Base-by-base conservation (phyloP, 2,797 vertebrate species). In the Darevskia nairensis region DNA sequence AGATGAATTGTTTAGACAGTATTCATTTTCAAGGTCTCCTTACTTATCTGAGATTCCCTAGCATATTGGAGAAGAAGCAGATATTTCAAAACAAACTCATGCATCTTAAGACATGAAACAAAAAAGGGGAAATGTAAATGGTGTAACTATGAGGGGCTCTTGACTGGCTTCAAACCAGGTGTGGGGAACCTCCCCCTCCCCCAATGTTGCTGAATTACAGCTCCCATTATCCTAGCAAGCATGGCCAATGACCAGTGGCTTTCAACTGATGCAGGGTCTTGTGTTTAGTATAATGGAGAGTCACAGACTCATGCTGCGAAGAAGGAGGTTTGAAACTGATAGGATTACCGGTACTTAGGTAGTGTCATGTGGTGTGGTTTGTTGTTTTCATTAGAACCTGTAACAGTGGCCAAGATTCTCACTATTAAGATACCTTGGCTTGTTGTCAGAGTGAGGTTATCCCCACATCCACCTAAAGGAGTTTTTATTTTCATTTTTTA, bases 281-380 rank as follows among this genome's bases (percentile, higher is more conserved):
- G 41, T 66, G 74, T n/a, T 46, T 46, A 44, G 0, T 32, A 1
- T 25, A 29, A 91, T 17, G 27, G 27, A 35, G 44, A 55, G 27
- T 3, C 2, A 9, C 25, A 32, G 39, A 44, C 39, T 7, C 35
- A n/a, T 11, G 11, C 10, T 6, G 27, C 3, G 8, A 23, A 11
- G 6, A 86, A 29, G 50, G 15, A 59, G 25, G 17, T 78, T 50
- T 3, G 23, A 68, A 50, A 50, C 39, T 61, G 10, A 27, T 77
- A 86, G 4, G 78, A 46, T 3, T 64, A 7, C 35, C 35, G 35
- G 35, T 35, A 35, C 41, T 1, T 41, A 59, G 81, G 35, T 79
- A 64, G 2, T 41, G 32, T 10, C 6, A 0, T 1, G 3, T 76
- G 50, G 71, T 1, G 27, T n/a, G 2, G 68, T 6, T 17, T 6